Percentiles rank a stretch among this genome's conserved stretches.
Conservation (phyloP, 2,797 vertebrate species). For the Spinibarbus caldwelli region DNA sequence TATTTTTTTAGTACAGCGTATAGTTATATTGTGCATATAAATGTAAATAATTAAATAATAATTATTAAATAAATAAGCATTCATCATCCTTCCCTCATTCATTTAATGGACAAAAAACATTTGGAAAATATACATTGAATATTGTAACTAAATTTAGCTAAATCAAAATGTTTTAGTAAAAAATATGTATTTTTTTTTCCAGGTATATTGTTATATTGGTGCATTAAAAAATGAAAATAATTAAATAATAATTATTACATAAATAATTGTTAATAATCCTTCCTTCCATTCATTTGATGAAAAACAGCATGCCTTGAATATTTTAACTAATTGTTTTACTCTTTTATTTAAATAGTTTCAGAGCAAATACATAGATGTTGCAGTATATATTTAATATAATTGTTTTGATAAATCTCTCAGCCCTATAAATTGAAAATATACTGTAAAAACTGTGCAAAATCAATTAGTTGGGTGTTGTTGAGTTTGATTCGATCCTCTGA, state of each 20-base stretch:
- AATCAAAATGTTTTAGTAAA: not conserved
- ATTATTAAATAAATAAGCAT: not conserved
- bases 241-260: too few relatives aligned
- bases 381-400: not conserved
- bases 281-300: not conserved
- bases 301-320: not conserved
- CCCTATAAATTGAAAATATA: not conserved
- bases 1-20: too few relatives aligned
- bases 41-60: not conserved
- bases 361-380: not conserved
- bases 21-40: not conserved
- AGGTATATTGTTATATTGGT: not conserved
- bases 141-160: not conserved
- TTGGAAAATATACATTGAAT: not conserved
- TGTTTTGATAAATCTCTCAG: not conserved
- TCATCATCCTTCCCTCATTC: not conserved
- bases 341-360: not conserved
- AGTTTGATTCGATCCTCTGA: not conserved
- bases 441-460: not conserved
- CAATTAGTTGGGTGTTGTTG: not conserved
- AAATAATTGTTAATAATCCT: not conserved
- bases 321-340: not conserved
- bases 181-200: too few relatives aligned
- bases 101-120: not conserved
- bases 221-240: not conserved